These are phyloP conservation scores for Halcyon leucocephala DNA, from an alignment of 2,797 vertebrate genomes.

Conservation along the genomic window DNA sequence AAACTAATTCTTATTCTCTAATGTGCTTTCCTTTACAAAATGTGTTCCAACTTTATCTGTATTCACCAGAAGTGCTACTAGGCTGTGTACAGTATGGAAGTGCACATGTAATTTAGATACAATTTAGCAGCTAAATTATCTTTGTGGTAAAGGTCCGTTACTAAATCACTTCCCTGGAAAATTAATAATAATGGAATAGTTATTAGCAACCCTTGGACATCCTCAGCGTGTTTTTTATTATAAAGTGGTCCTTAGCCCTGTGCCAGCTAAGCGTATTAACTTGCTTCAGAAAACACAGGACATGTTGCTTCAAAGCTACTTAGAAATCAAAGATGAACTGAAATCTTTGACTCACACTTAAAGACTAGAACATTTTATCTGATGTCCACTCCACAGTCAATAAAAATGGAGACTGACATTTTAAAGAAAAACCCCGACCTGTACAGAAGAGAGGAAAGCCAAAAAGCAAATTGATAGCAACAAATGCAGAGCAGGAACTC, in stretches of 20 bases:
- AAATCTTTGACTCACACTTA: neutral
- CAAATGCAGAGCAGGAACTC: neutral
- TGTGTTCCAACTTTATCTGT: constrained; percentile 2
- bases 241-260: neutral
- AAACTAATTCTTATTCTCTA: neutral
- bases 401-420: neutral
- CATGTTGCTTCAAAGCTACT: neutral
- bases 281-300: neutral
- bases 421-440: fast-evolving
- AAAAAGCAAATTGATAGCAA: neutral
- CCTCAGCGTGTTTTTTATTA: constrained; percentile 19
- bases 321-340: neutral
- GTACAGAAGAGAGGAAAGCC: neutral
- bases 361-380: neutral
- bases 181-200: constrained; percentile 28
- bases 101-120: neutral
- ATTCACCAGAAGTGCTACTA: neutral
- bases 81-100: neutral
- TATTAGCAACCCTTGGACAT: neutral
- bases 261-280: neutral
- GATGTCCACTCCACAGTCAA: neutral
- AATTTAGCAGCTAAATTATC: constrained; percentile 35
- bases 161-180: constrained; percentile 20
- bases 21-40: neutral
- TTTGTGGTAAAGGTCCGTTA: neutral